A percentile compares a stretch with the other conserved stretches of the same genome.
These are phyloP conservation scores for Pharmacophagus antenor DNA, from an alignment of 2,888 invertebrate species.

Conservation along the genomic window DNA sequence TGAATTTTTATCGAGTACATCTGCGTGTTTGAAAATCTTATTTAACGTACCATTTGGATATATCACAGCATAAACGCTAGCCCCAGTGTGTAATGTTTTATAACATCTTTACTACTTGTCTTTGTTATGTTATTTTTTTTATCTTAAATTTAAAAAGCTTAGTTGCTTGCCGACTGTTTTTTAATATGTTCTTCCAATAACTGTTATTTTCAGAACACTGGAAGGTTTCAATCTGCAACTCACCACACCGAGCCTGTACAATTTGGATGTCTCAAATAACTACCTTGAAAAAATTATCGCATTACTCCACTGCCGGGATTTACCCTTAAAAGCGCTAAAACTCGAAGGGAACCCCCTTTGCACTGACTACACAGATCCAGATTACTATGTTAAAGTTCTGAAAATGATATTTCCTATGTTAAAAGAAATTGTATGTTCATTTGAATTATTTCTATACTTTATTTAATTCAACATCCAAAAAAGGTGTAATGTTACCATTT, in stretches of 20 bases:
- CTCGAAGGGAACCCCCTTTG: conserved; percentile 88
- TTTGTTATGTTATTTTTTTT: too few relatives aligned
- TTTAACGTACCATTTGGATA: too few relatives aligned
- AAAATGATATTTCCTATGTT: conserved; percentile 77
- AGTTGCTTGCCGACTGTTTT: too few relatives aligned
- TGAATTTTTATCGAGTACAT: too few relatives aligned
- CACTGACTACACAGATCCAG: conserved; percentile 80
- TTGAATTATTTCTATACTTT: neutral
- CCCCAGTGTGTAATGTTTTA: too few relatives aligned
- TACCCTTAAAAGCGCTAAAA: conserved; percentile 74
- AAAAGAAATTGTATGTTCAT: conserved; percentile 74
- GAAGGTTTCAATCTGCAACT: conserved; percentile 50
- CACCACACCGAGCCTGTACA: conserved; percentile 47
- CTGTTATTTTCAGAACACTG: conserved; percentile 44
- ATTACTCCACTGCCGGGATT: conserved; percentile 49
- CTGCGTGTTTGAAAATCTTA: too few relatives aligned
- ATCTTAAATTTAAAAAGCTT: too few relatives aligned
- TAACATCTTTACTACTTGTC: too few relatives aligned
- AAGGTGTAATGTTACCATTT: neutral
- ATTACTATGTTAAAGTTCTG: conserved; percentile 80
- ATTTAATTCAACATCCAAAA: neutral
- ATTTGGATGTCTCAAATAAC: conserved; percentile 60
- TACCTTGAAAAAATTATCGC: conserved; percentile 42
- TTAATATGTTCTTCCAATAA: too few relatives aligned
- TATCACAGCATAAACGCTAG: too few relatives aligned